Base-by-base conservation (phyloP, 92 coral and sea anemone genomes). In the Pocillopora meandrina region DNA sequence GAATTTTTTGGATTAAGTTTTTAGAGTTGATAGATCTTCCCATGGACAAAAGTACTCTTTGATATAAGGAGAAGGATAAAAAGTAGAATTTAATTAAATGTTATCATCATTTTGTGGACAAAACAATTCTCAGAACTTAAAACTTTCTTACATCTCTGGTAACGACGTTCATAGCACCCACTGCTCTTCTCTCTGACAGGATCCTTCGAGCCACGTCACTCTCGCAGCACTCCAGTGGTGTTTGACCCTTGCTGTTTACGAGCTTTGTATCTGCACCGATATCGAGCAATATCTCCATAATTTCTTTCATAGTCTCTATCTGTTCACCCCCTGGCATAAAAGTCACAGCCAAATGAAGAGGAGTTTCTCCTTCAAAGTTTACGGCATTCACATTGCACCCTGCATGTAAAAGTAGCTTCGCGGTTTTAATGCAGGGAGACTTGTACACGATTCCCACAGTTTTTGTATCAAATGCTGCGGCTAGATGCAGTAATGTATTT, bases 301-400 rank as follows among this genome's bases (percentile, higher is more conserved):
- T 66, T 42, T 79, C 69, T 35, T 78, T 87, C 56, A 86, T 56
- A 14, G 80, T 74, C 17, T 80, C 81, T 9, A 80, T 49, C 31
- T 55, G 35, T 10, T 74, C 78, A 70, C 58, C 76, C 36, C 75
- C 61, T 12, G 89, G 87, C 52, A 71, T 84, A 55, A 84, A 87
- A 66, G 82, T 86, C 62, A 76, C 88, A 2, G 78, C 80, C 57
- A 82, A 60, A 71, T 92, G 95, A 21, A 92, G 89, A 0, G 95
- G 93, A 0, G 93, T 90, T 52, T 92, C 84, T 9, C 95, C 95
- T 15, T 79, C 64, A 5, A 61, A 72, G 59, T 92, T 92, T 17
- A 75, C 76, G 2, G 90, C 90, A 34, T 92, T 92, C 8, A 92
- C 78, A 61, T 81, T 70, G 12, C 87, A 88, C 1, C 93, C 92